Evolutionary conservation across 2,113 vertebrate species (phyloP).

Genomic region (Syrrhaptes paradoxus): DNA sequence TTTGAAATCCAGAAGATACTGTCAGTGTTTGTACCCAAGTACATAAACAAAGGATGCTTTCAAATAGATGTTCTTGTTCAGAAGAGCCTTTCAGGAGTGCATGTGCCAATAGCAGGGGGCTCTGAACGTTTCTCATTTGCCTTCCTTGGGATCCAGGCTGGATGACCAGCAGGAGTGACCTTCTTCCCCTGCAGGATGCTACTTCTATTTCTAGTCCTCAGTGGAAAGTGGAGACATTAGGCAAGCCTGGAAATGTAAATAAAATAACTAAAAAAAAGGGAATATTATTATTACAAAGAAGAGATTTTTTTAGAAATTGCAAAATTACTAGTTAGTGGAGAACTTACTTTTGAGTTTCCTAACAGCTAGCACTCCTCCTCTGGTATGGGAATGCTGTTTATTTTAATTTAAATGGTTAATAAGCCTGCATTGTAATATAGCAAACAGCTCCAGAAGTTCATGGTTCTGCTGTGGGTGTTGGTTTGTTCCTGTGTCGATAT

Average conservation of each 20-base stretch:
- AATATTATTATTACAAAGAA: neutral
- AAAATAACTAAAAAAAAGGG: neutral
- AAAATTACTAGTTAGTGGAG: neutral
- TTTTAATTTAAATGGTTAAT: neutral
- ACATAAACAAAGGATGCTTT: neutral
- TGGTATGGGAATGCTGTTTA: neutral
- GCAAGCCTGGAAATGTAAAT: neutral
- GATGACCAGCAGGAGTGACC: neutral
- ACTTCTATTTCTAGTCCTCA: neutral
- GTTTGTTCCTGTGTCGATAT: neutral
- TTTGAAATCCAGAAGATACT: neutral
- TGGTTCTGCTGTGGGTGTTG: neutral
- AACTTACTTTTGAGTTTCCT: neutral
- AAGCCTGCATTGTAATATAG: neutral
- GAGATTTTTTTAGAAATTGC: neutral
- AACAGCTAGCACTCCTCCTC: neutral
- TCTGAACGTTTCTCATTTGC: neutral
- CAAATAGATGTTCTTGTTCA: neutral
- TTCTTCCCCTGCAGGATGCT: neutral
- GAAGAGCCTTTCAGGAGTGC: neutral
- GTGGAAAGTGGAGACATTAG: neutral
- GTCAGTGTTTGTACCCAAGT: neutral
- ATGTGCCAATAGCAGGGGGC: too few species aligned
- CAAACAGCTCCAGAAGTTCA: neutral
- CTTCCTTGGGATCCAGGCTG: neutral